phyloP scores from a whole-genome alignment of 1,140 invertebrate species.

The Colletes latitarsis region DNA sequence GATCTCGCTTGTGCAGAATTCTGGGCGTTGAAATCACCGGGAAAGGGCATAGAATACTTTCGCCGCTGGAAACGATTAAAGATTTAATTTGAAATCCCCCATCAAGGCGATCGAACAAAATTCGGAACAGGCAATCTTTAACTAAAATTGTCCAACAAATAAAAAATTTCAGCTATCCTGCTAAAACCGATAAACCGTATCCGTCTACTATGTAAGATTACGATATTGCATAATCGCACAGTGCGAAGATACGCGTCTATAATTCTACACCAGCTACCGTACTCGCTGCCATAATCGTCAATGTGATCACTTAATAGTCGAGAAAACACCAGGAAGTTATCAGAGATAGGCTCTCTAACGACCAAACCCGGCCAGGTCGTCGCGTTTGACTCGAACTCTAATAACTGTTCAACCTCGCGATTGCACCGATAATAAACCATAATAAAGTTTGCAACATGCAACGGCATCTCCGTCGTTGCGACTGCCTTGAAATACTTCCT shows the following conservation, averaged over 20 bases:
- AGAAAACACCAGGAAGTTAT: conserved; percentile 24
- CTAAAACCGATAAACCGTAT: too few species aligned
- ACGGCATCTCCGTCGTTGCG: too few species aligned
- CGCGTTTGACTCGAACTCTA: background rate
- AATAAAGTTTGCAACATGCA: conserved; percentile 17
- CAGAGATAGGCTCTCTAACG: conserved; percentile 7
- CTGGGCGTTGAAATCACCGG: too few species aligned
- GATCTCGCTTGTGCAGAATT: too few species aligned
- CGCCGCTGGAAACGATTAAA: too few species aligned
- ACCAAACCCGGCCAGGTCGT: background rate
- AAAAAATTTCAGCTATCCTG: background rate
- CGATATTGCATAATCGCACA: conserved; percentile 13
- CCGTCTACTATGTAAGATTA: background rate
- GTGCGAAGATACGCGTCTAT: background rate
- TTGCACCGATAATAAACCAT: conserved; percentile 1
- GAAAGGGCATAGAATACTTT: too few species aligned
- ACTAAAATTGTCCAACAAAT: too few species aligned
- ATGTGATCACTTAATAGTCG: conserved; percentile 20
- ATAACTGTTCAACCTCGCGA: background rate
- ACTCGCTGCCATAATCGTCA: background rate
- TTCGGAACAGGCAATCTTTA: too few species aligned
- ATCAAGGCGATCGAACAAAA: too few species aligned
- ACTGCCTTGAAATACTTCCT: background rate
- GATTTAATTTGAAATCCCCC: too few species aligned
- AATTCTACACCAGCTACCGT: background rate